Evolutionary conservation across 2,113 vertebrate species (phyloP), one percentile per base, ranked within the genome.

Genomic region (Desmodus rotundus): DNA sequence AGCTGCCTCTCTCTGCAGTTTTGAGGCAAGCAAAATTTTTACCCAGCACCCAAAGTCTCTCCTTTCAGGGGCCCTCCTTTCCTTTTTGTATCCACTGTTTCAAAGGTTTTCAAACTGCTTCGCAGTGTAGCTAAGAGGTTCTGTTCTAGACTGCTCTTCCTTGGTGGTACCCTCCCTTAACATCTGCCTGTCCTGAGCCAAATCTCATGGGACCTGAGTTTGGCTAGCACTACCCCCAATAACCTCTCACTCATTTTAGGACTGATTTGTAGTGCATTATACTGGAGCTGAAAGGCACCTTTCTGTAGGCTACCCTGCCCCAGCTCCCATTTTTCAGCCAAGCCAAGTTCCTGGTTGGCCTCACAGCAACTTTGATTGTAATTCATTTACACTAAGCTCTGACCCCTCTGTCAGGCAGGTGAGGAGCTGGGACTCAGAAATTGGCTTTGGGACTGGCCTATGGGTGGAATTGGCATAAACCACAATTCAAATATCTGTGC

Each of bases 321-420:
- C 38, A 28, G 11, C 7, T 4, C 3, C 15, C 4, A 22, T 72
- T 26, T 81, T 88, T 58, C 38, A 76, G 26, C 3, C 22, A 3
- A 91, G 74, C 67, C 67, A 56, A 50, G 6, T 17, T 50, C 22
- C 19, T 0, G 0, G 3, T 10, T 0, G 0, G 10, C 24, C 14
- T 9, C 31, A 63, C 5, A 38, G 22, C 12, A 26, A 11, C 6
- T 36, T 56, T 61, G 74, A 65, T 5, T 20, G 28, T 16, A 45
- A 56, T 52, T 77, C 72, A 22, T 86, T 10, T 16, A 17, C 16
- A 16, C 50, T 54, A 38, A 90, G 8, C 28, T 36, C 17, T 7
- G 52, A 70, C 36, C 36, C 26, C 43, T 0, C 13, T 22, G 50
- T 47, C 56, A 56, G 85, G 61, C 8, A 3, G 26, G 31, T 19